These are phyloP conservation scores for Nothoprocta perdicaria DNA, from an alignment of 2,113 vertebrate species.

Conservation along the genomic window DNA sequence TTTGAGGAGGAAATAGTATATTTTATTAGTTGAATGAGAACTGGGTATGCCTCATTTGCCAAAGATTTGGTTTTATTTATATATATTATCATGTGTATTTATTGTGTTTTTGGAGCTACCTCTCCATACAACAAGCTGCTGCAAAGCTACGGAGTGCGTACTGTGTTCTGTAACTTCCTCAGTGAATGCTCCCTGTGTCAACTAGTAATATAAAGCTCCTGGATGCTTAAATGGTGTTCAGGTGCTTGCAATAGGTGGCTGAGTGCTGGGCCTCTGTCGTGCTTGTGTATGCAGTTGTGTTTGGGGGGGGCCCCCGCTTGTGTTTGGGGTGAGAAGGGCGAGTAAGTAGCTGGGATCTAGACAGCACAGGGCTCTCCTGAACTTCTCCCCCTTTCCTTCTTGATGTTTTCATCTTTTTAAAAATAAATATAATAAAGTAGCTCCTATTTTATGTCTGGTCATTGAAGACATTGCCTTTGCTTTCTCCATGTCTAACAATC, in stretches of 20 bases:
- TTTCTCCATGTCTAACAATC: neutral
- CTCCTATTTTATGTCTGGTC: neutral
- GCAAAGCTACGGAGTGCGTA: neutral
- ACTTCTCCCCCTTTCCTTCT: neutral
- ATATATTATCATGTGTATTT: conserved; percentile 2
- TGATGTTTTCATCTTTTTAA: neutral
- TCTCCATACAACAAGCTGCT: neutral
- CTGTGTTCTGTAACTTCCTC: neutral
- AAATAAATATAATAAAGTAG: too few species aligned
- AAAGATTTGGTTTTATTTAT: neutral
- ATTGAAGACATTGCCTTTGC: neutral
- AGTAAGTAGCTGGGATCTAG: neutral
- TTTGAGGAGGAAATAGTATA: neutral
- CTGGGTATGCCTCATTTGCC: neutral
- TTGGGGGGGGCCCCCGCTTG: too few species aligned
- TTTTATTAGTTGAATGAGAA: conserved; percentile 18
- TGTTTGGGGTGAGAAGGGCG: neutral
- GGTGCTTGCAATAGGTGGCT: conserved; percentile 27
- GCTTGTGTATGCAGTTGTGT: neutral
- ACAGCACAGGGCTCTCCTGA: neutral
- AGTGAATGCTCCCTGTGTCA: neutral
- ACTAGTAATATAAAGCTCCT: conserved; percentile 35
- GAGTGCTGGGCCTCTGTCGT: conserved; percentile 19
- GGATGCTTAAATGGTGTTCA: conserved; percentile 48
- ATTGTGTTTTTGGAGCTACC: neutral